Base-by-base conservation (phyloP, 1,140 invertebrate genomes). In the Eurosta solidaginis region DNA sequence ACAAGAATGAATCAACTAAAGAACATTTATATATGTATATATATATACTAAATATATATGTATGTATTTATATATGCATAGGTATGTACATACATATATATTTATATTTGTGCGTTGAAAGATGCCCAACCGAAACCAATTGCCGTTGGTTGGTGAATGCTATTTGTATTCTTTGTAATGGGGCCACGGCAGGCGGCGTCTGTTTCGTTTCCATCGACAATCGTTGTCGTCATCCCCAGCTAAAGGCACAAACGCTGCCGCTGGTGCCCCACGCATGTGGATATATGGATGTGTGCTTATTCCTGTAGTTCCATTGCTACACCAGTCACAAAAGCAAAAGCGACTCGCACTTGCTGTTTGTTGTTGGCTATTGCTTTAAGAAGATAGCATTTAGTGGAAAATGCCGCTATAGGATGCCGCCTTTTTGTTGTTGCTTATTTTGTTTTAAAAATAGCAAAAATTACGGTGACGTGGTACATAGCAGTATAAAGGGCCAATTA, bases 201-300 rank as follows among this genome's bases (percentile, higher is more conserved):
- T 85, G 84, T 81, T 85, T 85, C 79, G n/a, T 82, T 29, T 85
- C 84, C 81, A 63, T 82, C 78, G 79, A 78, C 84, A 81, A 81
- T 77, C 80, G 80, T 85, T 85, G 84, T 85, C 84, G 81, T 84
- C 54, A 40, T 63, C 33, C n/a, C 17, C 14, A 27, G 7, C 33
- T 20, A 5, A n/a, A n/a, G n/a, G n/a, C n/a, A 29, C n/a, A 27
- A 10, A 27, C 73, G 45, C 44, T 29, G 82, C 82, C 81, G 74
- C 76, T 59, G n/a, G n/a, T n/a, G n/a, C n/a, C n/a, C n/a, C n/a
- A n/a, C n/a, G n/a, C n/a, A n/a, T n/a, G n/a, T n/a, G n/a, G n/a
- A n/a, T n/a, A n/a, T n/a, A n/a, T n/a, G n/a, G n/a, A n/a, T n/a
- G n/a, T n/a, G n/a, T n/a, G n/a, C n/a, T 81, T 74, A 63, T 78